Conservation (phyloP, 2,888 invertebrate genomes). For the Eurytoma californica region DNA sequence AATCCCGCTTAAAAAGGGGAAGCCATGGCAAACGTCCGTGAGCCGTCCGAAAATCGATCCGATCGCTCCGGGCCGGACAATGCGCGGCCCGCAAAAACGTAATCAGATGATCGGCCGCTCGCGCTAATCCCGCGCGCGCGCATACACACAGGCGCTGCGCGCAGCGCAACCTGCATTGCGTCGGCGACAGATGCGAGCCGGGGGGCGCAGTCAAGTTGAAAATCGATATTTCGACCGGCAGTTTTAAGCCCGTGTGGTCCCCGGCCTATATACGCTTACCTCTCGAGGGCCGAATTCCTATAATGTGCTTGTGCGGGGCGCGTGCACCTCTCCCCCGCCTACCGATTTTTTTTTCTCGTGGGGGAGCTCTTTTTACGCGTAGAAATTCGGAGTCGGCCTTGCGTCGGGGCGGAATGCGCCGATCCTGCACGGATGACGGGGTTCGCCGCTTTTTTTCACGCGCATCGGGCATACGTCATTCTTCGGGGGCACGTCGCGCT, state of each 20-base stretch:
- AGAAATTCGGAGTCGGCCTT: conserved; percentile 23
- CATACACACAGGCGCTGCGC: too few relatives aligned
- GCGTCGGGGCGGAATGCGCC: neutral
- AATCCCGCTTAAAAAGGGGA: neutral
- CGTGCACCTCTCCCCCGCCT: neutral
- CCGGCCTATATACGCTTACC: conserved; percentile 2
- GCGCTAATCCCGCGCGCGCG: conserved; percentile 34
- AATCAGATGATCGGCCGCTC: conserved; percentile 6
- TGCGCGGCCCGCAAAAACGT: neutral
- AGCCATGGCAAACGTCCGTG: neutral
- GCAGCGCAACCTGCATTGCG: neutral
- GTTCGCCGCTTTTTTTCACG: neutral
- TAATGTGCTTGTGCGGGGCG: neutral
- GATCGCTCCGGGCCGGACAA: conserved; percentile 28
- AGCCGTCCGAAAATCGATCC: conserved; percentile 15
- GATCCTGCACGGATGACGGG: conserved; percentile 19
- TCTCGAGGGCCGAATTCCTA: conserved; percentile 31
- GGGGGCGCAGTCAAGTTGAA: conserved; percentile 64
- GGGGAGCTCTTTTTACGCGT: conserved; percentile 1
- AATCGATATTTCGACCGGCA: conserved; percentile 67
- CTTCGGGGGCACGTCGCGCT: too few relatives aligned
- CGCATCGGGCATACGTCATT: neutral
- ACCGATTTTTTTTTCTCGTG: neutral
- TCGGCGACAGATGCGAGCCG: conserved; percentile 53
- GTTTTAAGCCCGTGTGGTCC: conserved; percentile 47